Evolutionary conservation across 1,140 invertebrate genomes (phyloP), one percentile per base, ranked within the genome.

Genomic region (Anastrepha obliqua): DNA sequence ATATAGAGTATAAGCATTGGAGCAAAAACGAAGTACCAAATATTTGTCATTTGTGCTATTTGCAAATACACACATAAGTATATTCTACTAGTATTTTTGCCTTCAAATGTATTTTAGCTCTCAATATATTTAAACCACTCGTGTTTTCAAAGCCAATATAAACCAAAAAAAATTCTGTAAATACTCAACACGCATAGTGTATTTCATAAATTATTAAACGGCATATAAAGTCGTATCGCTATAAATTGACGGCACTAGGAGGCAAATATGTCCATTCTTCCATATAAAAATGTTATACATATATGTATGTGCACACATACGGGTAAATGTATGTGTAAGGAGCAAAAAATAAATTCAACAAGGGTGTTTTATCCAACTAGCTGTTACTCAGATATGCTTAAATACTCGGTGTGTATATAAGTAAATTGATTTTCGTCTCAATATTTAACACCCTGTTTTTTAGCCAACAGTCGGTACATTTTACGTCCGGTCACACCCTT

Each of bases 401-500:
- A 47, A 74, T 74, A 39, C 17, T 74, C 15, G 20, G 59, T 64
- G 58, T 70, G 65, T 87, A 60, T 51, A 44, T 55, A n/a, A 51
- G 39, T 51, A n/a, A 86, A 86, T 67, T 65, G 29, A 86, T 87
- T 70, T 85, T 58, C 39, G 51, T 60, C 47, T 58, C 51, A 59
- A 62, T 11, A 70, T 70, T 55, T 65, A 65, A 65, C 86, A 62
- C 59, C 86, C 62, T 51, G 42, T 67, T 64, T 17, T 86, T 42
- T 44, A n/a, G 44, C 42, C 13, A 29, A 15, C 65, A 67, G 65
- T 5, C 65, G n/a, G n/a, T 64, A 42, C 39, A 67, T 67, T 55
- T 74, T n/a, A 81, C 29, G 29, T 89, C 74, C 88, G 91, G 91
- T 91, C 92, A 93, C 92, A 93, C 92, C 92, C 92, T 93, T 93